Evolutionary conservation across 1,140 invertebrate genomes (phyloP).

Genomic region (Hypsibius dujardini): DNA sequence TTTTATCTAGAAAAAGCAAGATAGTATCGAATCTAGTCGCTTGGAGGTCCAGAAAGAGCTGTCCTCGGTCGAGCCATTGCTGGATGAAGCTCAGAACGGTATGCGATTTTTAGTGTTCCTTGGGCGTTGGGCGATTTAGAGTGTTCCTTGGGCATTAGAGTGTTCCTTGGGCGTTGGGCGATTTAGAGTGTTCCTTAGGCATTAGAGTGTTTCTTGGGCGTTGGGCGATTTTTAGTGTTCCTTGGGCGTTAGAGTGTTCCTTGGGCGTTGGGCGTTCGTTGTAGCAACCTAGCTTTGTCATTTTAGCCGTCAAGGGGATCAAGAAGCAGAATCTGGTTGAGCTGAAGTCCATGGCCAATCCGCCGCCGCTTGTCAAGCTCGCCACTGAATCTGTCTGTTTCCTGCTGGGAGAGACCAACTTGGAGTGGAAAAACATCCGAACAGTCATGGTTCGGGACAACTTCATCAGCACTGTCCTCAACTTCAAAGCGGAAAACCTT

Average conservation of each 20-base stretch:
- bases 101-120: no score
- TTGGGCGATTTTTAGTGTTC: no score
- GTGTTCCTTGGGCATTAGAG: no score
- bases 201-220: no score
- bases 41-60: not conserved
- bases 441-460: conserved; percentile 96
- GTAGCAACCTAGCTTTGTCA: conserved; percentile 16
- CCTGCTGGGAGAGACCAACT: conserved; percentile 85
- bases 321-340: conserved; percentile 98
- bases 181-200: no score
- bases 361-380: conserved; percentile 87
- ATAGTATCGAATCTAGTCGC: not conserved
- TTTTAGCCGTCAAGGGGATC: conserved; percentile 88
- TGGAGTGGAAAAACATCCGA: conserved; percentile 95
- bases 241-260: no score
- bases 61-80: not conserved
- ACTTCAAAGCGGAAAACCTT: conserved; percentile 94
- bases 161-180: no score
- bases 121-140: no score
- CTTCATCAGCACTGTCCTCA: conserved; percentile 98
- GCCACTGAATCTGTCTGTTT: conserved; percentile 96
- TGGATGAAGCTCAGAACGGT: conserved; percentile 16
- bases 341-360: conserved; percentile 91
- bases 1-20: conserved; percentile 42
- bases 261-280: no score